Conservation (phyloP, 2,888 invertebrate species). For the Leucophora obtusa region DNA sequence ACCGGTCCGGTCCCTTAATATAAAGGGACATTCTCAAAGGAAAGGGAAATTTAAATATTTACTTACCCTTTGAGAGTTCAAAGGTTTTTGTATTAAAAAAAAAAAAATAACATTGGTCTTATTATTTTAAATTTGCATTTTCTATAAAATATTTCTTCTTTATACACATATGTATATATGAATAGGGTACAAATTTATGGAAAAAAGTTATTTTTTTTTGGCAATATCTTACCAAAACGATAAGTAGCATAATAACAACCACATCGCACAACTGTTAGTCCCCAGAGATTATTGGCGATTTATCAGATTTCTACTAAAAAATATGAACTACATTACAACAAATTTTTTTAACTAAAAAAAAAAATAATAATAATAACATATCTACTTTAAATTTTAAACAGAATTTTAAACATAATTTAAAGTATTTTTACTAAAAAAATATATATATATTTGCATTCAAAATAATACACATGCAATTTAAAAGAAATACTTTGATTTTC, state of each 20-base stretch:
- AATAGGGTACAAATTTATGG: background rate
- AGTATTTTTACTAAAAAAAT: background rate
- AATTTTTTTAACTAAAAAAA: background rate
- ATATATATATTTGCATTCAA: background rate
- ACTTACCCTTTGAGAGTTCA: too few relatives aligned
- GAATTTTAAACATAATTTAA: background rate
- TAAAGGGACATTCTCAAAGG: too few relatives aligned
- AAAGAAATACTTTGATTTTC: too few relatives aligned
- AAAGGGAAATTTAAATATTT: too few relatives aligned
- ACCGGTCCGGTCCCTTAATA: too few relatives aligned
- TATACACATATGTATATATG: background rate
- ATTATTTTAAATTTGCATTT: background rate
- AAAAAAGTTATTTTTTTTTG: slow-evolving; percentile 21
- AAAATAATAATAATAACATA: background rate
- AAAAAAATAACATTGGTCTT: too few relatives aligned
- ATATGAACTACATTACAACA: background rate
- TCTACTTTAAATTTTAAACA: slow-evolving; percentile 2
- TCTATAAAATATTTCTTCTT: background rate
- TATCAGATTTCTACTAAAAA: background rate
- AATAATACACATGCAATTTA: too few relatives aligned
- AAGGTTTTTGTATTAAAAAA: too few relatives aligned
- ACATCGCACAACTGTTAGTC: background rate
- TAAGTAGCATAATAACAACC: background rate
- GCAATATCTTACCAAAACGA: slow-evolving; percentile 2
- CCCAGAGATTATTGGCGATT: slow-evolving; percentile 16